Percentiles rank a stretch among this genome's conserved stretches.
Conservation (phyloP, 1,140 invertebrate genomes). For the Micrasema minimum region DNA sequence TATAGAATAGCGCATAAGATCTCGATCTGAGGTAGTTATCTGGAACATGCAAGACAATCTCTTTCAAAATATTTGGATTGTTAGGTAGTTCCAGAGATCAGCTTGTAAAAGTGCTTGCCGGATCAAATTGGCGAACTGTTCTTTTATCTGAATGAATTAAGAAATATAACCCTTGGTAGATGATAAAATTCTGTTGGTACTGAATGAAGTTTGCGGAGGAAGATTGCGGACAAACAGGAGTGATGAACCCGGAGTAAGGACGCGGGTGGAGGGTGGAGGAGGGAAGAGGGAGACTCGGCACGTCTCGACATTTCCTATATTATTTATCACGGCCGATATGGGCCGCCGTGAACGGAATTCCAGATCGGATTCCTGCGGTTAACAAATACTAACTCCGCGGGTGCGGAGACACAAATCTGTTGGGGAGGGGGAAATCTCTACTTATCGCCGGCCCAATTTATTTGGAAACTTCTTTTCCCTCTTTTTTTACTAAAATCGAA, state of each 20-base stretch:
- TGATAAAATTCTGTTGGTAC: no score
- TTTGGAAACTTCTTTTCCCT: slow-evolving; percentile 24
- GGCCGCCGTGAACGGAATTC: slow-evolving; percentile 23
- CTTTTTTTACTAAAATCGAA: slow-evolving; percentile 26
- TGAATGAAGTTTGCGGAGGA: no score
- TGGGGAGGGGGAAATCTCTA: slow-evolving; percentile 15
- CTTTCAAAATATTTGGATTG: no score
- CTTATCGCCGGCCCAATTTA: slow-evolving; percentile 30
- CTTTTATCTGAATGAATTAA: no score
- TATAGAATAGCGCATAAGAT: no score
- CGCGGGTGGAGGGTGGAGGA: background rate
- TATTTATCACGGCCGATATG: slow-evolving; percentile 19
- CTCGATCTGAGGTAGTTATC: no score
- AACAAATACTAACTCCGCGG: slow-evolving; percentile 27
- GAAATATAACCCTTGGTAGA: no score
- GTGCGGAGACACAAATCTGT: slow-evolving; percentile 5
- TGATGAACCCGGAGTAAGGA: background rate
- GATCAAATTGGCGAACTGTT: no score
- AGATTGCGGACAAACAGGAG: background rate
- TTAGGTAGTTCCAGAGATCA: no score
- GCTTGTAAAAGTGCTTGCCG: no score
- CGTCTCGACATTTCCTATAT: slow-evolving; percentile 31
- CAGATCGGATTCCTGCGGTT: slow-evolving; percentile 15
- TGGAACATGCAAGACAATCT: no score
- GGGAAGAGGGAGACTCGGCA: background rate